Evolutionary conservation across 2,888 invertebrate species (phyloP).

Genomic region (Apodemia zela): DNA sequence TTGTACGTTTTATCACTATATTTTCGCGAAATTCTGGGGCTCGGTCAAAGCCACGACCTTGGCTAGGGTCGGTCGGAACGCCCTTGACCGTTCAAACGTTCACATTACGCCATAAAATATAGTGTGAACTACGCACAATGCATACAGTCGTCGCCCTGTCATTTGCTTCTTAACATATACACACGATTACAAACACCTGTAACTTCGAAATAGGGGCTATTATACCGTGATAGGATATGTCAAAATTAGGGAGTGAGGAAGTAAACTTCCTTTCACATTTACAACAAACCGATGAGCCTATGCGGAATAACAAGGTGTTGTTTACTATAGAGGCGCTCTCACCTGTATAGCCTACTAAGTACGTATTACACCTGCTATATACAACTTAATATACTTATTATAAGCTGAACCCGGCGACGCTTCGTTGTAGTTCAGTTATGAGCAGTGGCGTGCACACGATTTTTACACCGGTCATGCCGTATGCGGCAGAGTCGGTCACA

Average conservation of each 20-base stretch:
- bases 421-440: no score
- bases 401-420: no score
- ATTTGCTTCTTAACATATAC: slow-evolving; percentile 22
- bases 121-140: slow-evolving; percentile 34
- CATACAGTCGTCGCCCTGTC: slow-evolving; percentile 26
- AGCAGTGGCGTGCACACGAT: no score
- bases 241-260: slow-evolving; percentile 23
- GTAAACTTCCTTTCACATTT: slow-evolving; percentile 24
- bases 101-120: slow-evolving; percentile 37
- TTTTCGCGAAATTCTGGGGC: slow-evolving; percentile 36
- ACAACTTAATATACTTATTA: neutral
- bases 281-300: slow-evolving; percentile 21
- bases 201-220: slow-evolving; percentile 20
- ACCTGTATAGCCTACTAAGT: slow-evolving; percentile 1
- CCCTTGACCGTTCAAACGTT: slow-evolving; percentile 42
- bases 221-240: slow-evolving; percentile 18
- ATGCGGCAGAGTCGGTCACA: no score
- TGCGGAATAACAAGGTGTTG: slow-evolving; percentile 18
- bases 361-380: slow-evolving; percentile 4
- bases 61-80: slow-evolving; percentile 35
- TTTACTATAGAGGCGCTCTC: slow-evolving; percentile 1
- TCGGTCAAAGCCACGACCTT: slow-evolving; percentile 43
- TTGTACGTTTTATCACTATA: slow-evolving; percentile 17
- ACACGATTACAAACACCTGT: slow-evolving; percentile 24
- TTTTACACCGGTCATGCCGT: no score